These are phyloP conservation scores for Podarcis raffonei DNA, from an alignment of 2,113 vertebrate genomes.

Conservation along the genomic window DNA sequence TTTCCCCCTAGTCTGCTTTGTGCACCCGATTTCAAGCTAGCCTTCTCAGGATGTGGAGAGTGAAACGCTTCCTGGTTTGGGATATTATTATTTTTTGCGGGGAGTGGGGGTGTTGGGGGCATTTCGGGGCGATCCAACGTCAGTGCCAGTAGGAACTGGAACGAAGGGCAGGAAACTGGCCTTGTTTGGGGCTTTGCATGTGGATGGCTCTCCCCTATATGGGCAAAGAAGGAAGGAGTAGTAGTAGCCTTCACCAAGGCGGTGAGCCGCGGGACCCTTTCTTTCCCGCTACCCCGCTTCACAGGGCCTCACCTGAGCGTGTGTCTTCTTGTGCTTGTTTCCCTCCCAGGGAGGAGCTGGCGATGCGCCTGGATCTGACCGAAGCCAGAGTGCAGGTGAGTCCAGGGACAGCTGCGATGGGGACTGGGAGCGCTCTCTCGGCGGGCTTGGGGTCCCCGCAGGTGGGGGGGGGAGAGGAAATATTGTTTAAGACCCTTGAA, in stretches of 20 bases:
- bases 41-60: not conserved
- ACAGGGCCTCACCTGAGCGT: slow-evolving; percentile 35
- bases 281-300: too few species aligned
- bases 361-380: slow-evolving; percentile 97
- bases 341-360: slow-evolving; percentile 92
- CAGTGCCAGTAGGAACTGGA: not conserved
- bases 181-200: not conserved
- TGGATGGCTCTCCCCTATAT: too few species aligned
- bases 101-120: too few species aligned
- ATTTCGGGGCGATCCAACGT: too few species aligned
- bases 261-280: not conserved
- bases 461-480: too few species aligned
- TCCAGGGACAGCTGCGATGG: slow-evolving; percentile 30
- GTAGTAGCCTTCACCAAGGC: not conserved
- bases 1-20: not conserved
- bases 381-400: slow-evolving; percentile 98
- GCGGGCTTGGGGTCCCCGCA: not conserved
- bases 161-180: not conserved
- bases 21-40: not conserved
- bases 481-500: too few species aligned
- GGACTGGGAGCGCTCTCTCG: too few species aligned
- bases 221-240: not conserved
- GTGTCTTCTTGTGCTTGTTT: slow-evolving; percentile 58
- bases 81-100: too few species aligned
- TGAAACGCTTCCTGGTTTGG: not conserved